Conservation (phyloP, 2,797 vertebrate genomes). For the Sebastes trivittatus region DNA sequence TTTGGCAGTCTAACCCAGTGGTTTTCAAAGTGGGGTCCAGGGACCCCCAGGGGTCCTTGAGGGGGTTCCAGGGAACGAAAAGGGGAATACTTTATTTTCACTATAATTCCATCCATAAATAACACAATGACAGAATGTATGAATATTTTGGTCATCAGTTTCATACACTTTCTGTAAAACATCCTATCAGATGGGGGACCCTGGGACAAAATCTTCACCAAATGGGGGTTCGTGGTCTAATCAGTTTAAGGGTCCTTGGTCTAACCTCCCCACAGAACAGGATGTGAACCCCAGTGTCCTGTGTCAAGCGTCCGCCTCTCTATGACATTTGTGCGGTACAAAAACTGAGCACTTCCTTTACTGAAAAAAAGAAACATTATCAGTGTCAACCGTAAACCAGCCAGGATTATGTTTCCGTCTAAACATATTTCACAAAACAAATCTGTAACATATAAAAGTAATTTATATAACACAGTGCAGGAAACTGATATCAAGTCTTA, state of each 20-base stretch:
- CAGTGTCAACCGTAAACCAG: not conserved
- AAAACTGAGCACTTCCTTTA: not conserved
- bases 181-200: not conserved
- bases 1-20: not conserved
- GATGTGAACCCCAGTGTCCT: not conserved
- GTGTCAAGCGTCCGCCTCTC: not conserved
- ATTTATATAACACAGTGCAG: conserved; percentile 9
- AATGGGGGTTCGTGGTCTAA: not conserved
- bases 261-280: not conserved
- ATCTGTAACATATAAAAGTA: not conserved
- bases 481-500: conserved; percentile 9
- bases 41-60: not conserved
- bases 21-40: not conserved
- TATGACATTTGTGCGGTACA: not conserved
- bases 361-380: not conserved
- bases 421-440: conserved; percentile 2
- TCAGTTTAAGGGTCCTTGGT: not conserved
- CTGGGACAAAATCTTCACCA: not conserved
- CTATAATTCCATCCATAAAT: not conserved
- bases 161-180: not conserved
- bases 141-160: not conserved
- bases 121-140: not conserved
- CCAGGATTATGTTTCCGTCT: conserved; percentile 4
- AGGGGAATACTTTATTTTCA: not conserved
- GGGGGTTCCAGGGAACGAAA: not conserved